A percentile compares a stretch with the other conserved stretches of the same genome.
phyloP scores from a whole-genome alignment of 2,113 vertebrate species.

The Tupaia tana region DNA sequence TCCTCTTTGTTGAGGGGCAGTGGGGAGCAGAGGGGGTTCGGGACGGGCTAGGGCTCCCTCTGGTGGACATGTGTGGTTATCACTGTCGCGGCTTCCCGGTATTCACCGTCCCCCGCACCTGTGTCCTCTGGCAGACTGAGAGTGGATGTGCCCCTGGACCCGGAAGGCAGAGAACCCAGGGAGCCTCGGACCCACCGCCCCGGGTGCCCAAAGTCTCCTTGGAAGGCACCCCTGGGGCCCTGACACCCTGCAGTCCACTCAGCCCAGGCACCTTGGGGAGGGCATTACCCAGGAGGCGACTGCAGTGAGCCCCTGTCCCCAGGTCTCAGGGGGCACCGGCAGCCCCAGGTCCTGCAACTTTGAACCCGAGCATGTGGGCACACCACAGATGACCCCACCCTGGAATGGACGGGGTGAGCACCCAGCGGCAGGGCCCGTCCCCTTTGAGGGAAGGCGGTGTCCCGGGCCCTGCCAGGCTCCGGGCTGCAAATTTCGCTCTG shows the following conservation, averaged over 20 bases:
- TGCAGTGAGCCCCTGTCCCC: too few species aligned
- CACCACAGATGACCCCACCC: too few species aligned
- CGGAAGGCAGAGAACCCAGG: background rate
- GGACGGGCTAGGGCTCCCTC: too few species aligned
- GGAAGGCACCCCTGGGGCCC: rapidly evolving
- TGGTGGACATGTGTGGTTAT: too few species aligned
- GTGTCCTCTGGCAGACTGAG: background rate
- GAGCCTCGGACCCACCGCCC: rapidly evolving
- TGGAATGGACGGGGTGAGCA: too few species aligned
- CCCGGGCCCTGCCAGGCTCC: background rate
- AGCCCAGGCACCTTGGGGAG: background rate
- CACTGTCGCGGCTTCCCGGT: too few species aligned
- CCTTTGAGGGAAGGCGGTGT: background rate
- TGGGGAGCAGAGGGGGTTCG: too few species aligned
- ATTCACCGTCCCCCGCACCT: background rate
- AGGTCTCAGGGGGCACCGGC: background rate
- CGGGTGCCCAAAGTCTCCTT: rapidly evolving
- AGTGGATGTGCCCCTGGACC: rapidly evolving
- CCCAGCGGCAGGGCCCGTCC: background rate
- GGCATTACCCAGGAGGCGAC: rapidly evolving
- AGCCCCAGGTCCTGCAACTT: background rate
- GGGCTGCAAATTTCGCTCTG: background rate
- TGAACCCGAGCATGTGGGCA: too few species aligned
- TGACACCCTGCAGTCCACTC: background rate
- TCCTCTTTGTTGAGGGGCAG: too few species aligned